Conservation (phyloP, 2,113 vertebrate species). For the Pachycephala philippinensis region DNA sequence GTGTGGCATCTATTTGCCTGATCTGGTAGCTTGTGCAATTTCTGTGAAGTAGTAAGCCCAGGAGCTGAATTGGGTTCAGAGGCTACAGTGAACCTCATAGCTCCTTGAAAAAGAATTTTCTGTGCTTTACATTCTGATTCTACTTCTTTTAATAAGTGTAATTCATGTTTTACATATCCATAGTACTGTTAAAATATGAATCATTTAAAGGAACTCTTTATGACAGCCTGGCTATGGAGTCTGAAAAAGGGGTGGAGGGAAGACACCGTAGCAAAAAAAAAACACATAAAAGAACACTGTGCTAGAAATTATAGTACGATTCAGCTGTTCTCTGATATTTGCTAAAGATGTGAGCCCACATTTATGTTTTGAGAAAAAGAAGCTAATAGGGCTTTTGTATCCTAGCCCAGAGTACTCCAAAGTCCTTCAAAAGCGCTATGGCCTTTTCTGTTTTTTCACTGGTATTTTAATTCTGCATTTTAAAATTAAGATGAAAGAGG, state of each 20-base stretch:
- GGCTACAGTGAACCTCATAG: not conserved
- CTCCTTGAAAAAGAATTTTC: not conserved
- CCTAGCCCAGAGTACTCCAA: not conserved
- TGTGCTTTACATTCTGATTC: not conserved
- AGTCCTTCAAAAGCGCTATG: not conserved
- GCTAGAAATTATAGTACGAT: not conserved
- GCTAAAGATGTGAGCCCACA: not conserved
- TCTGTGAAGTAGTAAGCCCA: not conserved
- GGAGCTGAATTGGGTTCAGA: not conserved
- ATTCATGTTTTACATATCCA: conserved; percentile 17
- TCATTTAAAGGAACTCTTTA: not conserved
- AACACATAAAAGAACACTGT: not conserved
- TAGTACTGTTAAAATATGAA: not conserved
- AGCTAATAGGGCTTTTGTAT: not conserved
- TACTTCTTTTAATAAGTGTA: not conserved
- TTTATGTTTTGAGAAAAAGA: not conserved
- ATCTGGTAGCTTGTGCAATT: not conserved
- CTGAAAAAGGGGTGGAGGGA: not conserved
- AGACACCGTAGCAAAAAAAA: not conserved
- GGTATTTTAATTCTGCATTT: not conserved
- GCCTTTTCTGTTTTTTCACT: not conserved
- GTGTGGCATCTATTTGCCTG: not conserved
- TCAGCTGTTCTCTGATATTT: not conserved
- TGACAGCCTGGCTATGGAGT: not conserved
- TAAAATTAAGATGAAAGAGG: not conserved